Conservation (phyloP, 2,888 invertebrate genomes). For the Trypoxylon attenuatum region DNA sequence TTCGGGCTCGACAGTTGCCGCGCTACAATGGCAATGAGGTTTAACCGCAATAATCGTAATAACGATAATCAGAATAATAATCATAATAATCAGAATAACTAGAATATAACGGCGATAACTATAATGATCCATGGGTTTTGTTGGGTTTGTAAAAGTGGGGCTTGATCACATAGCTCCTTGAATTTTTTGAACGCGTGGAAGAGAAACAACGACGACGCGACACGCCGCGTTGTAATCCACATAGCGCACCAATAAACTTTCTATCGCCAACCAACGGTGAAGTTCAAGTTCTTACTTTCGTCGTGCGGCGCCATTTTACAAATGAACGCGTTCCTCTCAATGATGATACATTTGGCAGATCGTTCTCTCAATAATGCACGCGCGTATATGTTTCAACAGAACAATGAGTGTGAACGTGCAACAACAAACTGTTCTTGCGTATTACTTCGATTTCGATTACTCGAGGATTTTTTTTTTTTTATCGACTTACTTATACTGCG, state of each 20-base stretch:
- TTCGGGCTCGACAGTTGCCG: slow-evolving; percentile 33
- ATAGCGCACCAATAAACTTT: slow-evolving; percentile 20
- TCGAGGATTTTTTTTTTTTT: too few relatives aligned
- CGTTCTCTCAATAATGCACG: too few relatives aligned
- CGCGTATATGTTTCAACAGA: background rate
- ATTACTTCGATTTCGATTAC: too few relatives aligned
- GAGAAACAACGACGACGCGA: background rate
- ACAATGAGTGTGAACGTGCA: background rate
- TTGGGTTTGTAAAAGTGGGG: slow-evolving; percentile 50
- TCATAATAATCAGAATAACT: slow-evolving; percentile 29
- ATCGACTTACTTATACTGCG: too few relatives aligned
- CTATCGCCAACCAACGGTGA: slow-evolving; percentile 7
- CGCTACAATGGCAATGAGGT: slow-evolving; percentile 46
- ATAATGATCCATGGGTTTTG: slow-evolving; percentile 25
- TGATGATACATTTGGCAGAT: background rate
- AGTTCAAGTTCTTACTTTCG: slow-evolving; percentile 3
- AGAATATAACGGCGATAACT: slow-evolving; percentile 31
- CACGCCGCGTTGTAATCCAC: slow-evolving; percentile 16
- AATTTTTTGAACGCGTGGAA: slow-evolving; percentile 38
- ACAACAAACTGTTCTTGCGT: too few relatives aligned
- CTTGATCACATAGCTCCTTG: slow-evolving; percentile 35
- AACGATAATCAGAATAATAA: slow-evolving; percentile 38
- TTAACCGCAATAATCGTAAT: slow-evolving; percentile 25
- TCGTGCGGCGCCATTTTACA: slow-evolving; percentile 22
- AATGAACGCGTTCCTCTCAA: slow-evolving; percentile 11